Evolutionary conservation across 2,797 vertebrate species (phyloP), one percentile per base, ranked within the genome.

Genomic region (Anabacerthia variegaticeps): DNA sequence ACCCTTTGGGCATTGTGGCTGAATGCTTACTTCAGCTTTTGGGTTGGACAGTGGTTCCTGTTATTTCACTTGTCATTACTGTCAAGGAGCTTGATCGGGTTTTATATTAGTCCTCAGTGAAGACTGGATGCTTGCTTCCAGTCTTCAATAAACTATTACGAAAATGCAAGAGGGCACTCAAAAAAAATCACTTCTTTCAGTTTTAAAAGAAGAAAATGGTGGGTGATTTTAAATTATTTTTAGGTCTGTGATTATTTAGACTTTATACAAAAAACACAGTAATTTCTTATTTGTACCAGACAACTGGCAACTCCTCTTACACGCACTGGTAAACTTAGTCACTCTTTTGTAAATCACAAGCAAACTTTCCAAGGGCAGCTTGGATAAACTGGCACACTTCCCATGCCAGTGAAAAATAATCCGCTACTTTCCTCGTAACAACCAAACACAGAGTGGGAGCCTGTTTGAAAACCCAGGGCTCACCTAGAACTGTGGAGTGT

Each of bases 191-290:
- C 6, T 85, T 65, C 6, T 68, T 80, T 71, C 67, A 63, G 17
- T 68, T 94, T 96, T 88, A 69, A 81, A 91, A 87, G 20, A 81
- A 91, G 37, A 78, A 92, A 77, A 56, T 30, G 2, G 27, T 89
- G 43, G 21, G 43, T 28, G 36, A 69, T 56, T 89, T 90, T 1
- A 82, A 69, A 85, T 73, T 92, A 94, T 89, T 93, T 96, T 95
- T 92, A 93, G 46, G 22, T 90, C 28, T 69, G 56, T 79, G 66
- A 84, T 78, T 92, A 86, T 86, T 93, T 82, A 91, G 36, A 49
- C 62, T 80, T 96, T 34, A 58, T 43, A 79, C 41, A 73, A 73
- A 87, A 89, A 68, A 4, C 39, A 61, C 41, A 68, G 62, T 88
- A 62, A 82, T 92, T 95, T 94, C 43, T 82, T 81, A 69, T 92